Conservation (phyloP, 2,797 vertebrate genomes). For the Falco peregrinus region DNA sequence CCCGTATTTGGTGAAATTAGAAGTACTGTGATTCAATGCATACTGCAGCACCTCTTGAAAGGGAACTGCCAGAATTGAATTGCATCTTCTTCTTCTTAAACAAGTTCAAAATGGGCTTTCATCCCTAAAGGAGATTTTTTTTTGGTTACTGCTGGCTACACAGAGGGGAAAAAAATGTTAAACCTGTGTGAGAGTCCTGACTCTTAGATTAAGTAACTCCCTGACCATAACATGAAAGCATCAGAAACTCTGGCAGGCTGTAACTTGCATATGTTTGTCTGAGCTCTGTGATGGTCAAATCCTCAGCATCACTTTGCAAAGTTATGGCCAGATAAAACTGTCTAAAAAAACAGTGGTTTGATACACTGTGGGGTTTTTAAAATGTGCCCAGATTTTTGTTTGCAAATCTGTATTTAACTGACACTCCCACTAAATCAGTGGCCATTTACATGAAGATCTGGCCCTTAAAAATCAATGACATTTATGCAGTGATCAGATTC, state of each 20-base stretch:
- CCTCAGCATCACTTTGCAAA: not conserved
- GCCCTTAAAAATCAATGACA: not conserved
- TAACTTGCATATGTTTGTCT: not conserved
- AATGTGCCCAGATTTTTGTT: not conserved
- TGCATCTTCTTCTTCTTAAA: not conserved
- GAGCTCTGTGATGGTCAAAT: not conserved
- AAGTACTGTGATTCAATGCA: not conserved
- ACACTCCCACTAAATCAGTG: not conserved
- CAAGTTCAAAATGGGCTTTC: slow-evolving; percentile 22
- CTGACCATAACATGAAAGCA: not conserved
- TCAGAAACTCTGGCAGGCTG: not conserved
- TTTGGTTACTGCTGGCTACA: slow-evolving; percentile 8
- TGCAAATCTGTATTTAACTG: not conserved
- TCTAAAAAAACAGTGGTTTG: not conserved
- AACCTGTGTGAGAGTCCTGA: not conserved
- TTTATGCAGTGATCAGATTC: not conserved
- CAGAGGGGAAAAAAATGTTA: not conserved
- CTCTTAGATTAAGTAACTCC: not conserved
- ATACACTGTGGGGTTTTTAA: not conserved
- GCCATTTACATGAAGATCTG: not conserved
- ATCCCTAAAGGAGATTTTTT: not conserved
- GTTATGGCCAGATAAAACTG: not conserved
- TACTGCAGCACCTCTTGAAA: slow-evolving; percentile 18
- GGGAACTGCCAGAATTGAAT: not conserved
- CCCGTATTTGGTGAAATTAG: slow-evolving; percentile 21